Evolutionary conservation across 2,113 vertebrate genomes (phyloP).

Genomic region (Microcebus griseorufus): DNA sequence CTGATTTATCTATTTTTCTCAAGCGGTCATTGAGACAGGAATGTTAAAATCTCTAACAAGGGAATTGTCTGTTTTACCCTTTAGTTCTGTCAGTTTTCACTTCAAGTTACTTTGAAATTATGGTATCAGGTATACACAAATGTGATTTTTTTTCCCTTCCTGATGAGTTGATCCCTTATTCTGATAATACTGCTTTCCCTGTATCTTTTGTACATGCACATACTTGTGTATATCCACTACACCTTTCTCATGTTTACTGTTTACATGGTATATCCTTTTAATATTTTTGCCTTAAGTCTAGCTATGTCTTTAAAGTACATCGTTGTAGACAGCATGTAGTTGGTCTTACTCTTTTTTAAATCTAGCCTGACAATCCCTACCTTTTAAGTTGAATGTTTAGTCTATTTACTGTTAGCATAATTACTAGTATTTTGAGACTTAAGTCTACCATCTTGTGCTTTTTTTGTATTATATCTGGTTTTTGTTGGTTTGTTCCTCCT

Average conservation of each 20-base stretch:
- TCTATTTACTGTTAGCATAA: not conserved
- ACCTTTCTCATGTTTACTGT: not conserved
- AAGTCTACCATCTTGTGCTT: not conserved
- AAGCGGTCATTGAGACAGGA: not conserved
- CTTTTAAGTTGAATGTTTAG: not conserved
- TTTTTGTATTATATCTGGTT: not conserved
- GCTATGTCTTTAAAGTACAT: not conserved
- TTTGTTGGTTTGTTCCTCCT: not conserved
- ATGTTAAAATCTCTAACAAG: not conserved
- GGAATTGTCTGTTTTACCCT: not conserved
- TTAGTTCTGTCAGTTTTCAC: not conserved
- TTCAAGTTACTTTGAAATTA: not conserved
- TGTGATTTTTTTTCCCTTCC: not conserved
- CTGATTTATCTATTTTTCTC: not conserved
- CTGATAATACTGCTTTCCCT: not conserved
- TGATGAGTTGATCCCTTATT: not conserved
- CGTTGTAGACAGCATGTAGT: not conserved
- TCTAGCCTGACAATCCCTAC: not conserved
- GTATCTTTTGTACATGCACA: not conserved
- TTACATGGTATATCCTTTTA: not conserved
- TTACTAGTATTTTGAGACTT: not conserved
- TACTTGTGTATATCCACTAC: too few species aligned
- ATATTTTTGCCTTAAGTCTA: not conserved
- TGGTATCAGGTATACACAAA: not conserved
- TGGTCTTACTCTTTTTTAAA: not conserved